Percentiles rank a stretch among this genome's conserved stretches.
phyloP scores from a whole-genome alignment of 2,888 invertebrate genomes.

The Idaea biselata region DNA sequence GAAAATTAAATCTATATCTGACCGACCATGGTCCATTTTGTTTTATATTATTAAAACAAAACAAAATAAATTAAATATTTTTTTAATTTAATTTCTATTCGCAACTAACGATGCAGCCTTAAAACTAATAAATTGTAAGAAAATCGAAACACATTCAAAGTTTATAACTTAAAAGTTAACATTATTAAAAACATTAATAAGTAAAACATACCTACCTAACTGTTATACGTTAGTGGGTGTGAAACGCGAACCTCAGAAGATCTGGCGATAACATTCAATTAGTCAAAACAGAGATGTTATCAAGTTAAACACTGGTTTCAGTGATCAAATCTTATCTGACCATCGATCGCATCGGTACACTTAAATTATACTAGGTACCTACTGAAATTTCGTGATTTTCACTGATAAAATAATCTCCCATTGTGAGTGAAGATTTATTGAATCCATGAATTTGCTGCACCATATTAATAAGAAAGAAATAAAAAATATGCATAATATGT shows the following conservation, averaged over 20 bases:
- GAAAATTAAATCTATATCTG: too few relatives aligned
- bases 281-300: conserved; percentile 10
- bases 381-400: background rate
- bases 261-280: conserved; percentile 16
- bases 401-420: background rate
- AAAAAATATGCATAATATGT: too few relatives aligned
- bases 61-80: too few relatives aligned
- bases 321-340: conserved; percentile 4
- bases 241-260: background rate
- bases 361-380: background rate
- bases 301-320: conserved; percentile 7
- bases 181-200: background rate
- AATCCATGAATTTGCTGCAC: background rate
- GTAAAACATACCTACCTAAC: background rate
- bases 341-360: background rate
- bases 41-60: too few relatives aligned
- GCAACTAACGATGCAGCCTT: too few relatives aligned
- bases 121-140: background rate
- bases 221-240: background rate
- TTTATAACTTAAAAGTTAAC: background rate
- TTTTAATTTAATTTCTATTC: too few relatives aligned
- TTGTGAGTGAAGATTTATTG: background rate
- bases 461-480: background rate
- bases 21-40: too few relatives aligned
- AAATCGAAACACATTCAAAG: background rate